Percentiles rank a stretch among this genome's conserved stretches.
phyloP scores from a whole-genome alignment of 2,888 invertebrate genomes.

The Ceriagrion tenellum region DNA sequence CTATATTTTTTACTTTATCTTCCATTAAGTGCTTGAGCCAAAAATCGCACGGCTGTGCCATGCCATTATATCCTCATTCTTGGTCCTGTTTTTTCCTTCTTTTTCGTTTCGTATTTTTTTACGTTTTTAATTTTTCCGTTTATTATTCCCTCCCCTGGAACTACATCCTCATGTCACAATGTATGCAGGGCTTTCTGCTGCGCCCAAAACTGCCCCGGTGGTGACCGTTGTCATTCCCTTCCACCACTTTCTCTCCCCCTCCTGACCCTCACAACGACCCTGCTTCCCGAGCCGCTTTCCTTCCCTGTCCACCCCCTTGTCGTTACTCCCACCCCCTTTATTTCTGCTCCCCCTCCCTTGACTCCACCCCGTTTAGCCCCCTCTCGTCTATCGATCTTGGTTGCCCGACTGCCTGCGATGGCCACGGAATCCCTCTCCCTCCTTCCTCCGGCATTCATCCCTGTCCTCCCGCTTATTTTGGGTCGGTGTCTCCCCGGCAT shows the following conservation, averaged over 20 bases:
- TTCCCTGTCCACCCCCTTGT: not conserved
- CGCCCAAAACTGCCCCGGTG: not conserved
- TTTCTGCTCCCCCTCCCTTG: not conserved
- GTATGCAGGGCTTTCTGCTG: not conserved
- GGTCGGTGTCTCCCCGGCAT: not conserved
- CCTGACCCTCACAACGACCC: not conserved
- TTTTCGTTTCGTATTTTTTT: too few relatives aligned
- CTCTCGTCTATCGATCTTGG: not conserved
- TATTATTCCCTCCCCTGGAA: too few relatives aligned
- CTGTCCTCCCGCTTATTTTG: not conserved
- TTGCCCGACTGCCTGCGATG: constrained; percentile 54
- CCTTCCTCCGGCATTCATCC: not conserved
- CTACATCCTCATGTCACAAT: not conserved
- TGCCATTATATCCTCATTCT: too few relatives aligned
- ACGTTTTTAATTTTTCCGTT: too few relatives aligned
- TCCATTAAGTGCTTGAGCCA: too few relatives aligned
- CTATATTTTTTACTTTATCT: too few relatives aligned
- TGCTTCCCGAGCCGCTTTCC: not conserved
- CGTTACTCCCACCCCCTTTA: not conserved
- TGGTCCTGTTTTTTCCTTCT: too few relatives aligned
- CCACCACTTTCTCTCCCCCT: not conserved
- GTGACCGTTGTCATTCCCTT: not conserved
- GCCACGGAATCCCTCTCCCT: constrained; percentile 13
- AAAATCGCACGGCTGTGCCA: too few relatives aligned
- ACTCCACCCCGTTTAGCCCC: not conserved